phyloP scores from a whole-genome alignment of 2,113 vertebrate species.

The Tyrannus savana region DNA sequence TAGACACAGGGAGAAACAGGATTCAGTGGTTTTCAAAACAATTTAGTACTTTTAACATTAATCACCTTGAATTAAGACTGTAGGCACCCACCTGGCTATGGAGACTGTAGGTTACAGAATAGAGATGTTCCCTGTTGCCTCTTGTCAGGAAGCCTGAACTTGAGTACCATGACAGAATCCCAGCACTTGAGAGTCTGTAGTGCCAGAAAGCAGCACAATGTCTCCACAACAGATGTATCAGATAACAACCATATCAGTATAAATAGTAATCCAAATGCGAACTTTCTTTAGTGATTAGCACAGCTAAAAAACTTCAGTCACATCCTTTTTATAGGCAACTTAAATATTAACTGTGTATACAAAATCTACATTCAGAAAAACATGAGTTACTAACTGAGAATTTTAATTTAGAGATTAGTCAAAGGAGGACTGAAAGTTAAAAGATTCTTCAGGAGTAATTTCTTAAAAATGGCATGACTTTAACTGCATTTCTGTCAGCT shows the following conservation, averaged over 20 bases:
- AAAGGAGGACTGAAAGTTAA: background rate
- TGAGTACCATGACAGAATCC: accelerated
- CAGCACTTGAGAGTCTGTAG: background rate
- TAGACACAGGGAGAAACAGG: background rate
- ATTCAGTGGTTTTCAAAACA: background rate
- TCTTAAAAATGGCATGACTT: background rate
- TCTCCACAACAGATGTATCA: background rate
- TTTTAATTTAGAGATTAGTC: background rate
- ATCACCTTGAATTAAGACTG: background rate
- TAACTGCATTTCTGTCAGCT: background rate
- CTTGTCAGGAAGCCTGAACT: background rate
- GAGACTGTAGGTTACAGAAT: background rate
- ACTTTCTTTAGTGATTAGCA: background rate
- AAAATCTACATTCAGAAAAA: background rate
- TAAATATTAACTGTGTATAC: accelerated
- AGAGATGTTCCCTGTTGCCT: background rate
- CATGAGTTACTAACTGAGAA: background rate
- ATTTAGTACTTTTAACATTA: background rate
- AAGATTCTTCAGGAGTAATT: background rate
- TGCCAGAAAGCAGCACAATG: background rate
- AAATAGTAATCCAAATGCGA: background rate
- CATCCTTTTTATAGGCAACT: background rate
- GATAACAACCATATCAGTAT: background rate
- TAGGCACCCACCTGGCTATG: background rate
- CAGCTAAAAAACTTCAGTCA: background rate